A percentile compares a stretch with the other conserved stretches of the same genome.
Evolutionary conservation across 2,113 vertebrate species (phyloP).

Genomic region (Cathartes aura): DNA sequence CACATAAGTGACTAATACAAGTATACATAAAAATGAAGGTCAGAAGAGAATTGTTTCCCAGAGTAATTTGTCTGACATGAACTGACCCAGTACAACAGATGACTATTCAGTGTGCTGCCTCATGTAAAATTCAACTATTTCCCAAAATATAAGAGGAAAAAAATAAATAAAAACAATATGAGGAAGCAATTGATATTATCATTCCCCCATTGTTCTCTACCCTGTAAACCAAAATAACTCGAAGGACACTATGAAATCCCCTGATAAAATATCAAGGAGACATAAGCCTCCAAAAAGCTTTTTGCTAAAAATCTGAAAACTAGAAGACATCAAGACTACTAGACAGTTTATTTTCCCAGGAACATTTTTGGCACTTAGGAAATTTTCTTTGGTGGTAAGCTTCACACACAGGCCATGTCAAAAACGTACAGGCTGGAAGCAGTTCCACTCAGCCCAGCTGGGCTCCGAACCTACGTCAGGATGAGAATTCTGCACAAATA

Average conservation of each 20-base stretch:
- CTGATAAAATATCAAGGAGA: slow-evolving; percentile 6
- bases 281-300: neutral
- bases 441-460: neutral
- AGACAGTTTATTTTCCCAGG: neutral
- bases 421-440: neutral
- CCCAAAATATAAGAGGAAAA: slow-evolving; percentile 24
- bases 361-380: neutral
- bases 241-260: slow-evolving; percentile 32
- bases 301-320: neutral
- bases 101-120: slow-evolving; percentile 14
- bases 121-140: slow-evolving; percentile 28
- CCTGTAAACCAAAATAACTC: slow-evolving; percentile 40
- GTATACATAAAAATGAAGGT: slow-evolving; percentile 41
- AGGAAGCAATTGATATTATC: slow-evolving; percentile 67
- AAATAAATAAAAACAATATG: slow-evolving; percentile 37
- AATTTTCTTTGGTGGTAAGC: neutral
- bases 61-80: slow-evolving; percentile 33
- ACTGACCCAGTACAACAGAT: slow-evolving; percentile 16
- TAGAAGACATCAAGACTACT: neutral
- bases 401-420: neutral
- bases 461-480: neutral
- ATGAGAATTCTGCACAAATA: neutral
- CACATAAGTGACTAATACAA: slow-evolving; percentile 1
- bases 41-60: slow-evolving; percentile 50
- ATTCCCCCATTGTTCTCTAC: slow-evolving; percentile 37